Evolutionary conservation across 2,797 vertebrate genomes (phyloP).

Genomic region (Orestias chungarensis): DNA sequence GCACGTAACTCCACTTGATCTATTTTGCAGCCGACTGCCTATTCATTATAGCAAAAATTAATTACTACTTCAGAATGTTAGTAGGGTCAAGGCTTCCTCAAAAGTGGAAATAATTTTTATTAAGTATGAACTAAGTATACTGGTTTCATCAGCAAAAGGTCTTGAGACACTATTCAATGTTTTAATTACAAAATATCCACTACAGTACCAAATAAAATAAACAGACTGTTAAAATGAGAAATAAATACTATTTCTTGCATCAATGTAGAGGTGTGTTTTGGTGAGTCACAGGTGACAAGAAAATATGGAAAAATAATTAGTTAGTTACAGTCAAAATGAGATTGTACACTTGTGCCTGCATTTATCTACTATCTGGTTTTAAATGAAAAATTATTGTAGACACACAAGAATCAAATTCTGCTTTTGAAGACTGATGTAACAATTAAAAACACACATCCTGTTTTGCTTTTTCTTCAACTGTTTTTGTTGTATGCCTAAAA

Average conservation of each 20-base stretch:
- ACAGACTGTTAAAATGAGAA: not conserved
- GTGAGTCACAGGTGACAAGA: not conserved
- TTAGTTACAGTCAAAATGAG: not conserved
- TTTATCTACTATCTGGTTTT: not conserved
- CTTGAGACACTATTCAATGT: not conserved
- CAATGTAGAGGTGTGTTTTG: not conserved
- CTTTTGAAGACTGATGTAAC: no score
- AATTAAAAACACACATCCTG: slow-evolving; percentile 28
- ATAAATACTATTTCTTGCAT: not conserved
- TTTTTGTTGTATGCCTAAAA: slow-evolving; percentile 33
- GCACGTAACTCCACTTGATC: no score
- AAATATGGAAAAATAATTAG: not conserved
- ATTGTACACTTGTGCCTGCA: not conserved
- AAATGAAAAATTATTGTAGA: no score
- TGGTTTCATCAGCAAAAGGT: no score
- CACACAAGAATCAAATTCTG: no score
- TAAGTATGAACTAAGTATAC: no score
- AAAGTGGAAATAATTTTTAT: no score
- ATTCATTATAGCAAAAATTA: no score
- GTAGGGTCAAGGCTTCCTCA: no score
- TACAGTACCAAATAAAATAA: not conserved
- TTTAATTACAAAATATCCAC: not conserved
- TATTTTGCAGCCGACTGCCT: no score
- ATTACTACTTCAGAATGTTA: no score
- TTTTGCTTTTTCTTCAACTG: slow-evolving; percentile 28